Percentiles rank a stretch among this genome's conserved stretches.
Evolutionary conservation across 2,888 invertebrate species (phyloP).

Genomic region (Himalopsyche anomala): DNA sequence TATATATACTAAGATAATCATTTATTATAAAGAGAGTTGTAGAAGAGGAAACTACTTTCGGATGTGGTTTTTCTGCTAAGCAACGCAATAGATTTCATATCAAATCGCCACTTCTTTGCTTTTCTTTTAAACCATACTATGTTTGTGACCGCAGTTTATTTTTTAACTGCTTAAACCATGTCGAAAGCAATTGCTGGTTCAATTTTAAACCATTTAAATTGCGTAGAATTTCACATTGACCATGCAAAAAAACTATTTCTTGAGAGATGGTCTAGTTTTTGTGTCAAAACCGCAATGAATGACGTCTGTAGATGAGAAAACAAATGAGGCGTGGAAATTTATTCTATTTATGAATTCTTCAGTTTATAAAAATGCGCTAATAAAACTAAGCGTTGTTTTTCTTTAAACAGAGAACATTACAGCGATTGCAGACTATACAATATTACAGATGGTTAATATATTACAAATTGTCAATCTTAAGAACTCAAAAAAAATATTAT

Average conservation of each 20-base stretch:
- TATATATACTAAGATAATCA: too few relatives aligned
- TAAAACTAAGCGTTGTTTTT: too few relatives aligned
- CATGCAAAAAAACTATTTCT: conserved; percentile 2
- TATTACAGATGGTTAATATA: too few relatives aligned
- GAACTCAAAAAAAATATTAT: too few relatives aligned
- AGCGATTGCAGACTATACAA: too few relatives aligned
- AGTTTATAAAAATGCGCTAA: too few relatives aligned
- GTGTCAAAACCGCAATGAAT: not conserved
- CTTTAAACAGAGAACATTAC: too few relatives aligned
- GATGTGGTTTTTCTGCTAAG: conserved; percentile 27
- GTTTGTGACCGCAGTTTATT: not conserved
- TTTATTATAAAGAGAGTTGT: too few relatives aligned
- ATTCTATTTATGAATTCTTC: not conserved
- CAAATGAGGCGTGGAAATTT: conserved; percentile 8
- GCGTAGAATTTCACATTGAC: conserved; percentile 35
- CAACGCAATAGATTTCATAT: conserved; percentile 19
- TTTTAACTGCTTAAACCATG: not conserved
- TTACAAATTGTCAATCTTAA: too few relatives aligned
- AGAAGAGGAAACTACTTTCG: not conserved
- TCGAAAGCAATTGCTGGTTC: not conserved
- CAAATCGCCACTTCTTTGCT: not conserved
- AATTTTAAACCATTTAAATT: not conserved
- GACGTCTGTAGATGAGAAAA: conserved; percentile 3
- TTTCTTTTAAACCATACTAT: not conserved
- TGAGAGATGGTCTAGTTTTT: conserved; percentile 14